Base-by-base conservation (phyloP, 2,888 invertebrate genomes). In the Standfussiana lucernea region DNA sequence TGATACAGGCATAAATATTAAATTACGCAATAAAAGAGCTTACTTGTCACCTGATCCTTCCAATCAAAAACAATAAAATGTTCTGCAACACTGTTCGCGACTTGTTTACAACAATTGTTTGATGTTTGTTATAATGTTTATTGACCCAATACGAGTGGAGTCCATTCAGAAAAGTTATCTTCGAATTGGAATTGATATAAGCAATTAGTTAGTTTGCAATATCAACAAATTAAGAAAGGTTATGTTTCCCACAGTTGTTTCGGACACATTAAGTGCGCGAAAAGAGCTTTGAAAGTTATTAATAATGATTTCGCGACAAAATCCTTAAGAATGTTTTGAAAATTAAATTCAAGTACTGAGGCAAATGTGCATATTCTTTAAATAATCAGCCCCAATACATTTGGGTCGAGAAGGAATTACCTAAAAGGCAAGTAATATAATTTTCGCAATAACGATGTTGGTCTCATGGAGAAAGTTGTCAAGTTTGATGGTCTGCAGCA, bases 81-180 rank as follows among this genome's bases (percentile, higher is more conserved):
- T 64, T 32, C 28, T 28, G 67, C 66, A 71, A 67, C 21, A 61
- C 18, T 35, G 32, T 72, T 62, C n/a, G 2, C 37, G 80, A 71
- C 50, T 62, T 80, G n/a, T 85, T 85, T 82, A 82, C 80, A 67
- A 47, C 80, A 70, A 84, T 56, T 84, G 61, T 70, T 15, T 15
- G 56, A 18, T 37, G 56, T 84, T 28, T 66, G 67, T 68, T 67
- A 80, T 45, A 59, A 45, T 70, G 62, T 82, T 84, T 80, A 85
- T 75, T 72, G 40, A 56, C 7, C 32, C 37, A n/a, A 67, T 32
- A 35, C 53, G 40, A 15, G 15, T 47, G 32, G 28, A 37, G 10
- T 24, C 6, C 66, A 50, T 77, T 71, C 61, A 11, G 21, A 59
- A 69, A 79, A 67, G 50, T 56, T 53, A 72, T 67, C 13, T n/a